Evolutionary conservation across 1,140 invertebrate genomes (phyloP).

Genomic region (Heliothis subflexa): DNA sequence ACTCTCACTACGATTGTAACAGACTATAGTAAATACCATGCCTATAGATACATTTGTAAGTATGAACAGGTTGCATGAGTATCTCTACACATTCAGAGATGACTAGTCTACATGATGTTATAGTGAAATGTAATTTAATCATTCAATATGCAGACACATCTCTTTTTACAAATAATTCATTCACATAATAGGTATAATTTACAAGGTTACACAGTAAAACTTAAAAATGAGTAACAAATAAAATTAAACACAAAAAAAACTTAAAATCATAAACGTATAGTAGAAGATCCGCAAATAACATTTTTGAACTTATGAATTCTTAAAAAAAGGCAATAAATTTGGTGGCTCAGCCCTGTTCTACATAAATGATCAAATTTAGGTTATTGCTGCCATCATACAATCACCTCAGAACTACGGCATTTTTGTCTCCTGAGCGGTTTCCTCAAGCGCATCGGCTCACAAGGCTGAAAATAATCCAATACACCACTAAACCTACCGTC

Average conservation of each 20-base stretch:
- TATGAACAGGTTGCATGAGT: constrained; percentile 18
- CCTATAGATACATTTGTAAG: constrained; percentile 12
- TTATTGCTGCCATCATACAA: constrained; percentile 45
- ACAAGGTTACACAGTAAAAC: not conserved
- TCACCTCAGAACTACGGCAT: constrained; percentile 83
- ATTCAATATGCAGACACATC: no score
- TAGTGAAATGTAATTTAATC: no score
- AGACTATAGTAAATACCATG: constrained; percentile 28
- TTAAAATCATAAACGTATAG: not conserved
- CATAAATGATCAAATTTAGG: constrained; percentile 10
- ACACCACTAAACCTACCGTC: constrained; percentile 44
- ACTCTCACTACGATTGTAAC: constrained; percentile 2
- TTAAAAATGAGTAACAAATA: not conserved
- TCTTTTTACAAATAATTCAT: not conserved
- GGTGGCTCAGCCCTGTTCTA: constrained; percentile 14
- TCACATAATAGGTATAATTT: not conserved
- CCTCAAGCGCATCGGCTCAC: constrained; percentile 70
- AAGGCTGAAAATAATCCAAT: constrained; percentile 63
- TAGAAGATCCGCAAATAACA: constrained; percentile 17
- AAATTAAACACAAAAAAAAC: not conserved
- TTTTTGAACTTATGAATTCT: not conserved
- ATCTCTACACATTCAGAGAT: constrained; percentile 3
- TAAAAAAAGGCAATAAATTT: not conserved
- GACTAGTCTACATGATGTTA: constrained; percentile 9
- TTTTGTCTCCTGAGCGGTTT: constrained; percentile 81